Percentiles rank a stretch among this genome's conserved stretches.
Evolutionary conservation across 2,113 vertebrate species (phyloP).

Genomic region (Zingel zingel): DNA sequence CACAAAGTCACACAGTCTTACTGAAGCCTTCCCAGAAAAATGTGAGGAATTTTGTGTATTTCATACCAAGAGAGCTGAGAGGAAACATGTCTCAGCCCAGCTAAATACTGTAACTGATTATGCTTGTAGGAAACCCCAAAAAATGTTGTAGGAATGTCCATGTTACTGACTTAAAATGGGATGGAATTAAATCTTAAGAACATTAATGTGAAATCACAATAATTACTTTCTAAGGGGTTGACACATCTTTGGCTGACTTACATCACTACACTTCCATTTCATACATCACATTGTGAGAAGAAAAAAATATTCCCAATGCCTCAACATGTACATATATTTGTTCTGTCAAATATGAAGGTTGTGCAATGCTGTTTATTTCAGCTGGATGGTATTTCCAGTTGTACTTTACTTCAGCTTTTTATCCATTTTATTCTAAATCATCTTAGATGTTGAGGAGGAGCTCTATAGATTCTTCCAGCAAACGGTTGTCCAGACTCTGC

Average conservation of each 20-base stretch:
- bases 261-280: too few species aligned
- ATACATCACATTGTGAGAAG: too few species aligned
- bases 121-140: neutral
- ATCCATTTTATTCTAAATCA: neutral
- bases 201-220: too few species aligned
- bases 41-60: slow-evolving; percentile 33
- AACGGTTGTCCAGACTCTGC: slow-evolving; percentile 5
- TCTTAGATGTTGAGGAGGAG: neutral
- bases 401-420: neutral
- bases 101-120: neutral
- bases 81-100: neutral
- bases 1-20: slow-evolving; percentile 22
- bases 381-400: neutral
- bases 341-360: neutral
- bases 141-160: too few species aligned
- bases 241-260: too few species aligned
- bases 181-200: neutral
- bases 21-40: slow-evolving; percentile 27
- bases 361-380: neutral
- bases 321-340: too few species aligned
- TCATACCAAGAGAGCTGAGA: slow-evolving; percentile 18
- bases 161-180: neutral
- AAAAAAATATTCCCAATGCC: too few species aligned
- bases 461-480: neutral
- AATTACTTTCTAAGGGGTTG: too few species aligned